Conservation (phyloP, 2,888 invertebrate species). For the Ornithoptera alexandrae region DNA sequence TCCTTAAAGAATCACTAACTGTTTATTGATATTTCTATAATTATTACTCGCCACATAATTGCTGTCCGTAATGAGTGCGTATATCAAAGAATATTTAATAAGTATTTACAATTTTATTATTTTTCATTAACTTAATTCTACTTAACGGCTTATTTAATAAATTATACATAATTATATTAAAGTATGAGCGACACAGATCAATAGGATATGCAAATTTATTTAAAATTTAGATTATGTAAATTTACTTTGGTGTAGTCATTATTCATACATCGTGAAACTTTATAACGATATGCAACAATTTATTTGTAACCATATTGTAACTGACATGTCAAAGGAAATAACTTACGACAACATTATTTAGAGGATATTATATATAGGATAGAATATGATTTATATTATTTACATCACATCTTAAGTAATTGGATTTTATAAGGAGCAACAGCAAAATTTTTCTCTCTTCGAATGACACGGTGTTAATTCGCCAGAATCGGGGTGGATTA, state of each 20-base stretch:
- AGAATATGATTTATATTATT: neutral
- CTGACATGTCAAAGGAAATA: neutral
- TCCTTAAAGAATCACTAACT: no score
- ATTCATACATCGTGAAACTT: constrained; percentile 19
- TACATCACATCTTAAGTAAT: no score
- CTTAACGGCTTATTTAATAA: neutral
- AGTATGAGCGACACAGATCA: neutral
- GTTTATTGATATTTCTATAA: no score
- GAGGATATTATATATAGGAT: neutral
- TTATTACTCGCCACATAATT: no score
- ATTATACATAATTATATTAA: neutral
- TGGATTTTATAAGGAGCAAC: no score
- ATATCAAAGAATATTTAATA: no score
- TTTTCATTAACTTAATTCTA: neutral
- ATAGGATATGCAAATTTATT: constrained; percentile 14
- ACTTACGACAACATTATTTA: neutral
- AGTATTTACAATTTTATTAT: neutral
- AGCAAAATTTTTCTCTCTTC: no score
- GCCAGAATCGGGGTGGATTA: no score
- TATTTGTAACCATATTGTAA: neutral
- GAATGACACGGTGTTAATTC: no score
- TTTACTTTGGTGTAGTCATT: constrained; percentile 21
- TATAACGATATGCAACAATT: constrained; percentile 18
- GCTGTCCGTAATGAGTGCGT: no score
- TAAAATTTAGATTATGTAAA: constrained; percentile 25